phyloP scores from a whole-genome alignment of 2,797 vertebrate species.

The Botia almorhae region DNA sequence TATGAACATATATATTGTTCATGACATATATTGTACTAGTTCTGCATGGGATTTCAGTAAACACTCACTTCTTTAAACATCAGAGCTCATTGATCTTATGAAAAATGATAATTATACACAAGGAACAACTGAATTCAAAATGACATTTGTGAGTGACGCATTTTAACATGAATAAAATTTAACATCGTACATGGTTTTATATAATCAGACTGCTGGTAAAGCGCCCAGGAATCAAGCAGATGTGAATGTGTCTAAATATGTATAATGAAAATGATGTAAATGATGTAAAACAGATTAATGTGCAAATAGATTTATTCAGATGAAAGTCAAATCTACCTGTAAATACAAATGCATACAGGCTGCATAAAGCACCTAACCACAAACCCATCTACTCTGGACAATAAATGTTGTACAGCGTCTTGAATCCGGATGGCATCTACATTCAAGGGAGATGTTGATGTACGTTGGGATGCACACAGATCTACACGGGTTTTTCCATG shows the following conservation, averaged over 20 bases:
- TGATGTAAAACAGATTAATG: constrained; percentile 42
- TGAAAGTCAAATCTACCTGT: constrained; percentile 39
- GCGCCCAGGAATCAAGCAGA: constrained; percentile 1
- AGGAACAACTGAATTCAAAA: background rate
- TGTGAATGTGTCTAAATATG: background rate
- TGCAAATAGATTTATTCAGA: constrained; percentile 50
- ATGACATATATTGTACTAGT: too few relatives aligned
- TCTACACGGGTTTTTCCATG: constrained; percentile 10
- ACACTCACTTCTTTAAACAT: background rate
- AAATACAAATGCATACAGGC: constrained; percentile 30
- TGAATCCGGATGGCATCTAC: constrained; percentile 15
- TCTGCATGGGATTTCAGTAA: background rate
- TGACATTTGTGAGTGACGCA: background rate
- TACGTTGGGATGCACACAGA: background rate
- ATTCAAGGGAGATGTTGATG: constrained; percentile 38
- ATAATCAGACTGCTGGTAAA: background rate
- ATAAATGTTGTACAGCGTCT: constrained; percentile 17
- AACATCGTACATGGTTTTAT: constrained; percentile 21
- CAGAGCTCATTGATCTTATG: background rate
- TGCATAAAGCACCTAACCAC: constrained; percentile 33
- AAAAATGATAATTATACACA: background rate
- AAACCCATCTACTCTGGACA: constrained; percentile 34
- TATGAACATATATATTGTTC: too few relatives aligned
- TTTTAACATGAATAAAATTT: background rate
- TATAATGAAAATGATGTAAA: constrained; percentile 23